phyloP scores from a whole-genome alignment of 2,888 invertebrate species.

The Rhamnusium bicolor region DNA sequence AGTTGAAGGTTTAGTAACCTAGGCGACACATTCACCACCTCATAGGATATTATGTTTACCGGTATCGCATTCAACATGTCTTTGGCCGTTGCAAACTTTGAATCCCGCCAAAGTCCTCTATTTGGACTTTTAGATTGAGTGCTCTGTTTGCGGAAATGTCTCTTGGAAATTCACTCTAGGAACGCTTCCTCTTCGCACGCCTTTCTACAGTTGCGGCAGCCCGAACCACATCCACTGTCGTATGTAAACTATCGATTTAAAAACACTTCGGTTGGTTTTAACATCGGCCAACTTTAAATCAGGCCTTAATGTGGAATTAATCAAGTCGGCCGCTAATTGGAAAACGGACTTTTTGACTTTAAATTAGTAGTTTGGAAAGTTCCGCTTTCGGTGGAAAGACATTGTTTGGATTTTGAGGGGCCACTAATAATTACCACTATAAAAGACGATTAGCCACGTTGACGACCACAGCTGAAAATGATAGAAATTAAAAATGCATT shows the following conservation, averaged over 20 bases:
- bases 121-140: slow-evolving; percentile 63
- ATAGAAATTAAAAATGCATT: no score
- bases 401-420: no score
- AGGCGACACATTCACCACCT: slow-evolving; percentile 28
- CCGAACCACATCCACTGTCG: slow-evolving; percentile 9
- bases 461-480: no score
- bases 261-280: slow-evolving; percentile 13
- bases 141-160: slow-evolving; percentile 63
- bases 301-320: slow-evolving; percentile 18
- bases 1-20: slow-evolving; percentile 34
- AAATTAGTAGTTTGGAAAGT: neutral
- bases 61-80: slow-evolving; percentile 41
- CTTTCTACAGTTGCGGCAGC: slow-evolving; percentile 47
- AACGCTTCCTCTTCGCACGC: slow-evolving; percentile 30
- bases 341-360: slow-evolving; percentile 7
- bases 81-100: slow-evolving; percentile 44
- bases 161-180: slow-evolving; percentile 47
- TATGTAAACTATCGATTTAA: slow-evolving; percentile 28
- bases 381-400: no score
- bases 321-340: slow-evolving; percentile 22
- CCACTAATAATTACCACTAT: no score
- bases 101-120: slow-evolving; percentile 52
- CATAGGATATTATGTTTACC: slow-evolving; percentile 41
- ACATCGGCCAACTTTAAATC: slow-evolving; percentile 2
- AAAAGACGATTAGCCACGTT: no score